Evolutionary conservation across 1,140 invertebrate species (phyloP).

Genomic region (Drosophila auraria): DNA sequence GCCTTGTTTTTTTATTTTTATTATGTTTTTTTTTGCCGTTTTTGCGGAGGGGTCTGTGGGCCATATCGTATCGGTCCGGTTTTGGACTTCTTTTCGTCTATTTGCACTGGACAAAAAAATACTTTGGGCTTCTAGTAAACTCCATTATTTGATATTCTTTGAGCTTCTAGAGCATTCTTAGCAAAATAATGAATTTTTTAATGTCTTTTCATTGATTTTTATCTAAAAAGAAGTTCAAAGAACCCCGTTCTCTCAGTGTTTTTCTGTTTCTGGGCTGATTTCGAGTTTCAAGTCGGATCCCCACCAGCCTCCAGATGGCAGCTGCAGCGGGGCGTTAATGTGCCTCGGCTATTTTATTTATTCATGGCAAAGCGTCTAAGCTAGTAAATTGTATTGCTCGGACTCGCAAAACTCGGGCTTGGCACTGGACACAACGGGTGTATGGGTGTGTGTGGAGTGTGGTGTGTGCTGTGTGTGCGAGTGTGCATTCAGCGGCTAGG

Average conservation of each 20-base stretch:
- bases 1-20: conserved; percentile 36
- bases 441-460: background rate
- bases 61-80: conserved; percentile 72
- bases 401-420: conserved; percentile 62
- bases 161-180: background rate
- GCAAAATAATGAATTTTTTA: too few species aligned
- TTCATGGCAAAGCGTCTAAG: conserved; percentile 83
- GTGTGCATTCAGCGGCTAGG: conserved; percentile 64
- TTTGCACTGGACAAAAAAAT: conserved; percentile 11
- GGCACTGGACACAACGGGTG: conserved; percentile 29
- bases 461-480: conserved; percentile 3
- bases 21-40: conserved; percentile 9
- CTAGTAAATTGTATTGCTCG: conserved; percentile 83
- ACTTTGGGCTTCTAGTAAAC: background rate
- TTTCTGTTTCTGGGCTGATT: conserved; percentile 69
- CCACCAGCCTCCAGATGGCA: conserved; percentile 72
- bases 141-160: background rate
- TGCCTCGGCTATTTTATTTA: conserved; percentile 83
- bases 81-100: conserved; percentile 46
- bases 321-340: conserved; percentile 82
- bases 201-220: background rate
- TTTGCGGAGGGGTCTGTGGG: conserved; percentile 41
- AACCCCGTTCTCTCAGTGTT: conserved; percentile 16
- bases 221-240: background rate
- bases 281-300: conserved; percentile 66